Percentiles rank a stretch among this genome's conserved stretches.
Conservation (phyloP, 2,113 vertebrate species). For the Malurus alboscapulatus region DNA sequence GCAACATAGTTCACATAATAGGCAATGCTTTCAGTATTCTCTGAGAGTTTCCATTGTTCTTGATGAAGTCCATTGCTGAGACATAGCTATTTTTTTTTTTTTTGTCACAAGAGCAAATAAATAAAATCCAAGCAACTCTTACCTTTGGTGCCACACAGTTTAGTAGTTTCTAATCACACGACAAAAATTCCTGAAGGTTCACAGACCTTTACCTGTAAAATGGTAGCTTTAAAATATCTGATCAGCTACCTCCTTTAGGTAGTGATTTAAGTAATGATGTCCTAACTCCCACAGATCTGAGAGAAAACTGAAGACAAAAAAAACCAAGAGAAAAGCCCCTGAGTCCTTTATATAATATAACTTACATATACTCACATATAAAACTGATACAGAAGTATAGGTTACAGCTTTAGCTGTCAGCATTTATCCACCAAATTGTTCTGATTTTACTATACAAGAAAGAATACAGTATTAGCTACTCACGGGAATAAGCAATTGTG, state of each 20-base stretch:
- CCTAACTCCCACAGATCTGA: background rate
- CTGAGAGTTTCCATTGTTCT: background rate
- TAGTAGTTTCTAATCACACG: background rate
- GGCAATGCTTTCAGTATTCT: background rate
- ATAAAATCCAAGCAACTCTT: background rate
- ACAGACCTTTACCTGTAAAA: background rate
- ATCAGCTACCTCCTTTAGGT: background rate
- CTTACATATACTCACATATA: no score
- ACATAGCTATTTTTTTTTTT: no score
- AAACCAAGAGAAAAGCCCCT: background rate
- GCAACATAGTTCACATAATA: background rate
- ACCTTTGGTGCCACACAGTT: background rate
- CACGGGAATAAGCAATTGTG: background rate
- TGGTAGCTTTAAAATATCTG: background rate
- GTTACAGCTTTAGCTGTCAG: background rate
- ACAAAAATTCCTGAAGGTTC: background rate
- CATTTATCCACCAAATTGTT: background rate
- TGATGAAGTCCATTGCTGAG: background rate
- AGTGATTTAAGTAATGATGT: background rate
- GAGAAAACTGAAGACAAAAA: background rate
- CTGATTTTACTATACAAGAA: background rate
- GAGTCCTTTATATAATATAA: background rate
- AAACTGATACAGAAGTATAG: background rate
- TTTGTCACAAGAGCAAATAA: background rate
- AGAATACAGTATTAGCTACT: background rate